Base-by-base conservation (phyloP, 2,888 invertebrate species). In the Notocelia uddmanniana region DNA sequence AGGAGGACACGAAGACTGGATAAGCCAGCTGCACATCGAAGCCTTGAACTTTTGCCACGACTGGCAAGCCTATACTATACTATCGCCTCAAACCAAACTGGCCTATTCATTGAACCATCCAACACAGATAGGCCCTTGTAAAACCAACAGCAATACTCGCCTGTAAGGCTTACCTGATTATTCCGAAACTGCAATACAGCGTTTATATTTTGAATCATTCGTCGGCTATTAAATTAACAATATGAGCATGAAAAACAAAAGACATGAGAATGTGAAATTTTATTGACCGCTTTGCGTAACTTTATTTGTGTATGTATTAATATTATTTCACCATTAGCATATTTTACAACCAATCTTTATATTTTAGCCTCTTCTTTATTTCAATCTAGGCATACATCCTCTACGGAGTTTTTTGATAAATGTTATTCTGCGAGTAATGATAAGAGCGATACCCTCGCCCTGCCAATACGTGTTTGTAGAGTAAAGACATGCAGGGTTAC, bases 21-120 rank as follows among this genome's bases (percentile, higher is more conserved):
- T 64, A 58, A 60, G 67, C 67, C 71, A 67, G 71, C 71, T 72
- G 71, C 67, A 70, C 50, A 63, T 63, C 45, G 67, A 55, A 72
- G 41, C 71, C 71, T 72, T 72, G 71, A 72, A 72, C 71, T 72
- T 72, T 72, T 58, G 60, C 54, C 48, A 60, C 54, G 54, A 31
- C 67, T 55, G 63, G 62, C 48, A 60, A 48, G 71, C 67, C 67
- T 55, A n/a, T n/a, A n/a, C n/a, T n/a, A 68, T 48, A 19, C 18
- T 15, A n/a, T 34, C 18, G n/a, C 15, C 11, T 23, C 21, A n/a
- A 64, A 23, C 37, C 11, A 6, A 64, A 64, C 21, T 34, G 21
- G 37, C 64, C n/a, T 37, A 37, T n/a, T n/a, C 21, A n/a, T 0
- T n/a, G n/a, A n/a, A 37, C 2, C 6, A 64, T 21, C 34, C 64